Percentiles rank a stretch among this genome's conserved stretches.
These are phyloP conservation scores for Phymanthus crucifer DNA, from an alignment of 92 coral and sea anemone species.

Conservation along the genomic window DNA sequence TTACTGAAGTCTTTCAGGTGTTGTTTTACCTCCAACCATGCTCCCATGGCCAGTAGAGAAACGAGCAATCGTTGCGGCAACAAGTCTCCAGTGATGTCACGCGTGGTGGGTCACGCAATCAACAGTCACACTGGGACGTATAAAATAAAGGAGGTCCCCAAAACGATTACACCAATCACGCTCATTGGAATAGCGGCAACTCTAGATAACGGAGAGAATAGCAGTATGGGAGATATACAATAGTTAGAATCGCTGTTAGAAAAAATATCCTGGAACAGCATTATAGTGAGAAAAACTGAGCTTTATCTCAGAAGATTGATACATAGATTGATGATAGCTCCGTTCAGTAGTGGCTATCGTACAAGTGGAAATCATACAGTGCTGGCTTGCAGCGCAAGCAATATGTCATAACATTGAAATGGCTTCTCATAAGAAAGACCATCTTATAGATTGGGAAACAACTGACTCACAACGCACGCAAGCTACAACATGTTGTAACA, in stretches of 20 bases:
- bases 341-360: too few species aligned
- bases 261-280: neutral
- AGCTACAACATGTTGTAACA: too few species aligned
- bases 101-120: neutral
- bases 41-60: neutral
- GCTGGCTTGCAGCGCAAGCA: too few species aligned
- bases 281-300: neutral
- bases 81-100: neutral
- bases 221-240: neutral
- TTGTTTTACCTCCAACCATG: neutral
- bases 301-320: too few species aligned
- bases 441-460: too few species aligned
- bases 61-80: neutral
- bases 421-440: too few species aligned
- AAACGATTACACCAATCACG: slow-evolving; percentile 9
- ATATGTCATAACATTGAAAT: too few species aligned
- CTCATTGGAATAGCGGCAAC: slow-evolving; percentile 11
- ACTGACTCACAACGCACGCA: too few species aligned
- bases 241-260: neutral
- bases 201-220: neutral
- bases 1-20: neutral
- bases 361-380: too few species aligned
- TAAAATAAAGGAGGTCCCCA: neutral
- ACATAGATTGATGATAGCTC: too few species aligned
- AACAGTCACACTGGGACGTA: neutral